Percentiles rank a stretch among this genome's conserved stretches.
Evolutionary conservation across 2,113 vertebrate species (phyloP).

Genomic region (Pteronura brasiliensis): DNA sequence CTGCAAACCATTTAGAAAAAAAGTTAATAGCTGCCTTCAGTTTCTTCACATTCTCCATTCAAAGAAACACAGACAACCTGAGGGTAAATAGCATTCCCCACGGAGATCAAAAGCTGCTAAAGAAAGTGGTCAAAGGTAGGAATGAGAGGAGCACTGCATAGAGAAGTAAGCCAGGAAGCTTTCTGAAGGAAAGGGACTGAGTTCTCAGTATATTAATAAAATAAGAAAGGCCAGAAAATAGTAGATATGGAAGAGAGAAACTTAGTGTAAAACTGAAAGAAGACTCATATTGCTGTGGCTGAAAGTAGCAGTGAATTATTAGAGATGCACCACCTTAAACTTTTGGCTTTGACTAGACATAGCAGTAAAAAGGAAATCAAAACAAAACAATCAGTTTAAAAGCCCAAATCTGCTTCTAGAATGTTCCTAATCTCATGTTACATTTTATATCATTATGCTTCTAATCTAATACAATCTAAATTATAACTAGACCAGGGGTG

Average conservation of each 20-base stretch:
- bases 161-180: not conserved
- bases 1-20: not conserved
- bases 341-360: conserved; percentile 2
- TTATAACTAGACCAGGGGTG: conserved; percentile 9
- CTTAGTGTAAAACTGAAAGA: conserved; percentile 36
- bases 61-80: not conserved
- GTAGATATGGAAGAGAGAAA: not conserved
- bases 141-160: not conserved
- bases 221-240: conserved; percentile 20
- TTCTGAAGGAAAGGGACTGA: not conserved
- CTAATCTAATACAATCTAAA: conserved; percentile 33
- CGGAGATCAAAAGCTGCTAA: conserved; percentile 1
- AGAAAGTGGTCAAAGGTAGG: not conserved
- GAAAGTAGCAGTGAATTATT: conserved; percentile 11
- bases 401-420: not conserved
- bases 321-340: conserved; percentile 8
- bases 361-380: conserved; percentile 50
- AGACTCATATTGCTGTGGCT: not conserved
- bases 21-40: not conserved
- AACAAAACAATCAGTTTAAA: conserved; percentile 43
- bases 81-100: not conserved
- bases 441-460: conserved; percentile 29
- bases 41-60: not conserved
- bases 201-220: not conserved
- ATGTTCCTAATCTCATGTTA: not conserved